Conservation (phyloP, 2,797 vertebrate genomes). For the Sebastes ruberrimus region DNA sequence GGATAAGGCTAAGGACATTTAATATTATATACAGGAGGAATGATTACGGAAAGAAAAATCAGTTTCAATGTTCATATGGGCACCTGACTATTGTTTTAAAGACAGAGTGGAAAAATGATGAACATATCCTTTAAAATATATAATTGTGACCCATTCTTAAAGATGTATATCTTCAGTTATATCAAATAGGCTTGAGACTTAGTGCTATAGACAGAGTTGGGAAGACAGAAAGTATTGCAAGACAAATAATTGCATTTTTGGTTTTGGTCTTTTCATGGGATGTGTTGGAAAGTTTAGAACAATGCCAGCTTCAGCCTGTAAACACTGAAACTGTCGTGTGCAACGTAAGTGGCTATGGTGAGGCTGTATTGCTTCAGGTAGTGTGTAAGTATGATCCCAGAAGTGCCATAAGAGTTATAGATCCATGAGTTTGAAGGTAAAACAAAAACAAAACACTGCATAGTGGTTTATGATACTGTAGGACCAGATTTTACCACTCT, state of each 20-base stretch:
- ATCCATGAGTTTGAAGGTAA: background rate
- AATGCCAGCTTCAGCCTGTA: background rate
- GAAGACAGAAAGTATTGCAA: background rate
- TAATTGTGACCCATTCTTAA: background rate
- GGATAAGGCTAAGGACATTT: too few species aligned
- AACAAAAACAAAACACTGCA: background rate
- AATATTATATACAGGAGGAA: too few species aligned
- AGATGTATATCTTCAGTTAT: background rate
- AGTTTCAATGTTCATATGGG: too few species aligned
- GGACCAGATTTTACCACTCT: background rate
- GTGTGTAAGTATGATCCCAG: background rate
- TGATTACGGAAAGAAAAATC: too few species aligned
- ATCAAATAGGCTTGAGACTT: background rate
- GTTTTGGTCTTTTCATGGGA: background rate
- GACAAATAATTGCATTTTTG: too few species aligned
- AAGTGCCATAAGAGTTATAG: background rate
- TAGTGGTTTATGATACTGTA: too few species aligned
- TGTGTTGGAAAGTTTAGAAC: background rate
- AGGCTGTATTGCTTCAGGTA: background rate
- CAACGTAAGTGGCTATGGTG: background rate
- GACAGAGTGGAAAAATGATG: background rate
- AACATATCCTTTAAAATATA: background rate
- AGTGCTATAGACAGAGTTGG: background rate
- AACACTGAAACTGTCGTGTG: background rate
- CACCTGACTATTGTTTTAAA: background rate